Base-by-base conservation (phyloP, 2,113 vertebrate genomes). In the Actenoides lindsayi region DNA sequence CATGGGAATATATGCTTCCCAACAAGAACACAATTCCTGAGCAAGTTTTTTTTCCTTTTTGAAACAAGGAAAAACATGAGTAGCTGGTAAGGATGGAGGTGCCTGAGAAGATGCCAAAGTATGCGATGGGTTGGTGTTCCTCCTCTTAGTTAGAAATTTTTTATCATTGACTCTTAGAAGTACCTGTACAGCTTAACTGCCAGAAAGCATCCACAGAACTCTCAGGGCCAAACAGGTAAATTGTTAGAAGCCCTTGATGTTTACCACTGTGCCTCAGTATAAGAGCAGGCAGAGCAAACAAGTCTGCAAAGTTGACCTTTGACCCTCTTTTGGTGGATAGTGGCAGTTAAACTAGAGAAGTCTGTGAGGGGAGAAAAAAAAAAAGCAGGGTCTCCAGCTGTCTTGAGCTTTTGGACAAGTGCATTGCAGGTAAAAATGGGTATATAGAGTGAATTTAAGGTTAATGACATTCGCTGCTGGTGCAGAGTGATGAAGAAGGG, bases 211-310 rank as follows among this genome's bases (percentile, higher is more conserved):
- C 62, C 27, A 25, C 1, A 5, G 57, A 69, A 69, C n/a, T 54
- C 1, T 1, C 0, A 0, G 5, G 77, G 63, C 35, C 30, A 39
- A 33, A 44, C 48, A 71, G 68, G 44, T 79, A 62, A 56, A 64
- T 27, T 46, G 20, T 73, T 81, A 41, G 60, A 56, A 91, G n/a
- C 18, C 1, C 28, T 57, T 41, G 46, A 24, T 77, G 13, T 2
- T 75, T 70, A 65, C 39, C 33, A 1, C 33, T 39, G 35, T 76
- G 44, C 46, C 35, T 87, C 51, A 20, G 19, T 31, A 57, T 8
- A 17, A 31, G 56, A 62, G 35, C 8, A 9, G 2, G 3, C 79
- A 89, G 50, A 80, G 62, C 70, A 30, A 91, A 76, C 16, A 39
- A 53, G 14, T 76, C 37, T 73, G 53, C 50, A 30, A 13, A 50